phyloP scores from a whole-genome alignment of 2,888 invertebrate species.

The Drosophila colorata region DNA sequence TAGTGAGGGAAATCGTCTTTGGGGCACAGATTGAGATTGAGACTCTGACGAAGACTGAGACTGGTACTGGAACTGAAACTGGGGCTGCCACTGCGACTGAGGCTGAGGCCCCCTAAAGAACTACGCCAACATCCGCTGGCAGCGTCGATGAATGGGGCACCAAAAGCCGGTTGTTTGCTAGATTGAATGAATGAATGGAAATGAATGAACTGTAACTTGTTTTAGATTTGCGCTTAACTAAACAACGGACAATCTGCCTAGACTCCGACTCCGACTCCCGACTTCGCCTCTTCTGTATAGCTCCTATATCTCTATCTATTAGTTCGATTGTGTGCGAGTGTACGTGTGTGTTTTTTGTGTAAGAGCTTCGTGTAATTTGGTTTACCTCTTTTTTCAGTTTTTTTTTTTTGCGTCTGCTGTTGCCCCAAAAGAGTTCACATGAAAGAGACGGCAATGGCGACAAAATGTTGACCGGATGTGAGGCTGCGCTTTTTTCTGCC shows the following conservation, averaged over 20 bases:
- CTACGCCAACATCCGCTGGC: conserved; percentile 75
- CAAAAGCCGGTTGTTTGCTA: conserved; percentile 54
- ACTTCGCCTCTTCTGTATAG: conserved; percentile 2
- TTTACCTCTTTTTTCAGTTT: conserved; percentile 63
- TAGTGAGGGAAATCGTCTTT: conserved; percentile 42
- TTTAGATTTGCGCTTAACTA: conserved; percentile 74
- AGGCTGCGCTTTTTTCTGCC: conserved; percentile 77
- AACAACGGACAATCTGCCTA: conserved; percentile 72
- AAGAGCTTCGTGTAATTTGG: conserved; percentile 74
- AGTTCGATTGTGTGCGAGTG: not conserved
- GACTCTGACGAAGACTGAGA: conserved; percentile 11
- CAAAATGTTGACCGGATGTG: conserved; percentile 83
- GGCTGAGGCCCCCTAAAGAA: conserved; percentile 58
- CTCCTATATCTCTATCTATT: conserved; percentile 1
- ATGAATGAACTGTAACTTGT: conserved; percentile 81
- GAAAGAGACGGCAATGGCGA: conserved; percentile 77
- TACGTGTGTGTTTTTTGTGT: conserved; percentile 41
- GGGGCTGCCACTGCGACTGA: conserved; percentile 2
- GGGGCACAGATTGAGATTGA: conserved; percentile 31
- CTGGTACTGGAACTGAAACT: conserved; percentile 10
- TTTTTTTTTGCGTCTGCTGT: conserved; percentile 45
- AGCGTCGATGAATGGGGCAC: conserved; percentile 65
- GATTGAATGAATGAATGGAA: conserved; percentile 63
- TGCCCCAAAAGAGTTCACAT: conserved; percentile 75
- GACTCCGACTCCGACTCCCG: conserved; percentile 24